These are phyloP conservation scores for Luidia sarsii DNA, from an alignment of 53 echinoderm and acorn worm genomes.

Conservation along the genomic window DNA sequence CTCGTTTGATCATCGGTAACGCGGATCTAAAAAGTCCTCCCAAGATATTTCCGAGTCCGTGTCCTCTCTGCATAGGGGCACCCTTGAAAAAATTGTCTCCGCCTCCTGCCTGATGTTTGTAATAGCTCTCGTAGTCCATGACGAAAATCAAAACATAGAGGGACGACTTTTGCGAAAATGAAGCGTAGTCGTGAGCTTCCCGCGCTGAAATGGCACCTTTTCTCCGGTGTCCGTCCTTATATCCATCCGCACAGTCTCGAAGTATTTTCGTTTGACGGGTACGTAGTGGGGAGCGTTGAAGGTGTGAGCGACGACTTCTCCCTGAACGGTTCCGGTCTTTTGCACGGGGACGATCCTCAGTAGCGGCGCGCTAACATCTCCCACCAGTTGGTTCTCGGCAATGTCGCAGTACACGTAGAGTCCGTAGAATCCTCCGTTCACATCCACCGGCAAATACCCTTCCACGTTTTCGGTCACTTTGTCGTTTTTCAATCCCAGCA, in stretches of 20 bases:
- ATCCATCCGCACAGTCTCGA: slow-evolving; percentile 68
- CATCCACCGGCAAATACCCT: slow-evolving; percentile 40
- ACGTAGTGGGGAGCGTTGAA: slow-evolving; percentile 65
- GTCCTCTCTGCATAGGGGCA: slow-evolving; percentile 9
- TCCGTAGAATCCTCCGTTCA: slow-evolving; percentile 56
- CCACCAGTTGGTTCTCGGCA: slow-evolving; percentile 54
- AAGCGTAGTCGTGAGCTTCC: slow-evolving; percentile 70
- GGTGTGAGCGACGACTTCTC: slow-evolving; percentile 41
- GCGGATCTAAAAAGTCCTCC: slow-evolving; percentile 33
- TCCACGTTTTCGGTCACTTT: background rate
- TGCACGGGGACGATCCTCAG: slow-evolving; percentile 46
- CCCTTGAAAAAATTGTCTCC: slow-evolving; percentile 11
- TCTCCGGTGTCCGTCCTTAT: slow-evolving; percentile 60
- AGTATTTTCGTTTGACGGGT: slow-evolving; percentile 43
- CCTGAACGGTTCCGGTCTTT: background rate
- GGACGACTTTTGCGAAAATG: slow-evolving; percentile 51
- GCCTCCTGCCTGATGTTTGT: slow-evolving; percentile 36
- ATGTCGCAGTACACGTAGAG: slow-evolving; percentile 70
- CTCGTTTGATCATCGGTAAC: slow-evolving; percentile 27
- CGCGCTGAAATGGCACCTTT: slow-evolving; percentile 67
- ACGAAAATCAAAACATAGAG: background rate
- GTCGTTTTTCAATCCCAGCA: slow-evolving; percentile 11
- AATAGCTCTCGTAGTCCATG: slow-evolving; percentile 16
- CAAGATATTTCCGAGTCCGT: slow-evolving; percentile 40
- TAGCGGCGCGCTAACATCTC: slow-evolving; percentile 60